Conservation (phyloP, 2,113 vertebrate species). For the Helogale parvula region DNA sequence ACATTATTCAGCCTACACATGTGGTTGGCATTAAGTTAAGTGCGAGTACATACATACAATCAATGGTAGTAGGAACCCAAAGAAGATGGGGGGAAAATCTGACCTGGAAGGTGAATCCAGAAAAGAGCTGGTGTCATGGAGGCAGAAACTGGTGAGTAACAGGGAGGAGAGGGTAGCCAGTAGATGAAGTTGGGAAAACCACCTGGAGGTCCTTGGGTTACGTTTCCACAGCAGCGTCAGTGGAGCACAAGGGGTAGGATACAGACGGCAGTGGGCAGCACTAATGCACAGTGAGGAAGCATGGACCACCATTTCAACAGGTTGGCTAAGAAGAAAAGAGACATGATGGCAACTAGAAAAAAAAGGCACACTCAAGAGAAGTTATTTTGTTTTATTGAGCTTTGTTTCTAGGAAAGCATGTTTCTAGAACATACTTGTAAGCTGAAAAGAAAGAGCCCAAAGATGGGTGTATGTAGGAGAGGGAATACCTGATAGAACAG, state of each 20-base stretch:
- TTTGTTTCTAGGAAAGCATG: not conserved
- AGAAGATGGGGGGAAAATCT: not conserved
- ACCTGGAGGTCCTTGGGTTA: not conserved
- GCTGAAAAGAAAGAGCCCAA: not conserved
- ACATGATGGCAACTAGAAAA: not conserved
- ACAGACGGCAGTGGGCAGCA: not conserved
- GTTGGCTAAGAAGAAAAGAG: not conserved
- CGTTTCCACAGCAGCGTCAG: not conserved
- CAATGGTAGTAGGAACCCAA: not conserved
- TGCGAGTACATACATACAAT: not conserved
- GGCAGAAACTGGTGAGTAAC: not conserved
- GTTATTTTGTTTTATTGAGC: not conserved
- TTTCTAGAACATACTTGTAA: not conserved
- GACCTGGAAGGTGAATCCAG: not conserved
- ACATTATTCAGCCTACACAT: not conserved
- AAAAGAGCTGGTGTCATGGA: not conserved
- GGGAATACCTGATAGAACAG: not conserved
- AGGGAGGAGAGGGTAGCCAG: not conserved
- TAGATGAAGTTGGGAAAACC: not conserved
- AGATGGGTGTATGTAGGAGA: not conserved
- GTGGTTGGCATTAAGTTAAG: not conserved
- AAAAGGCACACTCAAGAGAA: not conserved
- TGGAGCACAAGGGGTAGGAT: not conserved
- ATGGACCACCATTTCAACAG: not conserved
- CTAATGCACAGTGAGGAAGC: not conserved